Evolutionary conservation across 2,797 vertebrate species (phyloP), one percentile per base, ranked within the genome.

Genomic region (Microcaecilia unicolor): DNA sequence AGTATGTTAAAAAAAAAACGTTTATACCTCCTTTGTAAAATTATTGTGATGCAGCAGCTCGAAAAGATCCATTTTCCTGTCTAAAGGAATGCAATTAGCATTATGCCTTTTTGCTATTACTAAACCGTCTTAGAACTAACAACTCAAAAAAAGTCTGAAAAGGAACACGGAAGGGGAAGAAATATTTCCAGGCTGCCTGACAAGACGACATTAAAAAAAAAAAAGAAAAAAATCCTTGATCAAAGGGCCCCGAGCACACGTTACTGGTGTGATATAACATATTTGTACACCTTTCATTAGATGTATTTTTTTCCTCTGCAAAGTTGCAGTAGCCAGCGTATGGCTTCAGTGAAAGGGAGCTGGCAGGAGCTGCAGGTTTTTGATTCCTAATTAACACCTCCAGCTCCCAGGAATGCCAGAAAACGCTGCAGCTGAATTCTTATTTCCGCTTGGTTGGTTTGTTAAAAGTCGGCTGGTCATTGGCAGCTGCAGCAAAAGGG

Each of bases 311-410:
- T 65, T 67, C 62, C 70, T 67, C 64, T 74, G 48, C n/a, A 74
- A 80, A 78, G 74, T 70, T 71, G 70, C 48, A 77, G 66, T 71
- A 66, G 72, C 69, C 60, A 74, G 57, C 67, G 61, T 70, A 66
- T 64, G 72, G 66, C n/a, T 68, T 75, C 47, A n/a, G 55, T 79
- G 67, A 81, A 81, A 80, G 74, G 76, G 77, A 67, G 45, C 74
- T 78, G 74, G 69, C 74, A 70, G 62, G 50, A 67, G 71, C 70
- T 78, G 66, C 79, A 41, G 41, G n/a, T 84, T 77, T 83, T 80
- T 81, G 67, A 78, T 84, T 81, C 73, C 75, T 83, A 85, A 86
- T 86, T 86, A 87, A 84, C 79, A 84, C 78, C 80, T 83, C 78
- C 60, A 55, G 61, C n/a, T 75, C 71, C 82, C 64, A 81, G 79